Evolutionary conservation across 2,888 invertebrate species (phyloP).

Genomic region (Trissolcus japonicus): DNA sequence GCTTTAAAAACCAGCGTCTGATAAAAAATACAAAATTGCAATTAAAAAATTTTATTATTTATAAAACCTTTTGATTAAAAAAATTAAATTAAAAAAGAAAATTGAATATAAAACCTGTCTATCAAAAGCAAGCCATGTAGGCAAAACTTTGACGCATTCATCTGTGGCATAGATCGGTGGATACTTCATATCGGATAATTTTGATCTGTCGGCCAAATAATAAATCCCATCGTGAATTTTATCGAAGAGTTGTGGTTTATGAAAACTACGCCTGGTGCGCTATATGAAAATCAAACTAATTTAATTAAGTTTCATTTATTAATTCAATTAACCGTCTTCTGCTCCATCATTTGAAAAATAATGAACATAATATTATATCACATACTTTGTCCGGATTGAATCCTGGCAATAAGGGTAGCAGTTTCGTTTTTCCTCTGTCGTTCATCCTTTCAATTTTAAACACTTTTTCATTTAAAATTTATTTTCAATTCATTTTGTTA

Average conservation of each 20-base stretch:
- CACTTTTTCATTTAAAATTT: neutral
- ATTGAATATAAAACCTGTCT: constrained; percentile 81
- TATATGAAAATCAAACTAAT: constrained; percentile 65
- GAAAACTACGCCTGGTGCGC: constrained; percentile 82
- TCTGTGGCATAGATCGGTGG: constrained; percentile 87
- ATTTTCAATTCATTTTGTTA: neutral
- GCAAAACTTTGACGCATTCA: constrained; percentile 83
- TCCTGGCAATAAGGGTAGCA: constrained; percentile 85
- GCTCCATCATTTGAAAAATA: neutral
- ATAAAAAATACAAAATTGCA: neutral
- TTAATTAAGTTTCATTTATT: neutral
- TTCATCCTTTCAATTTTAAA: constrained; percentile 20
- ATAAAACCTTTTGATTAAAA: neutral
- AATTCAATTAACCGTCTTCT: neutral
- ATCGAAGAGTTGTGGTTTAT: constrained; percentile 81
- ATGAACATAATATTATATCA: constrained; percentile 78
- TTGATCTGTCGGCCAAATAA: constrained; percentile 81
- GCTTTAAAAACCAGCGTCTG: constrained; percentile 88
- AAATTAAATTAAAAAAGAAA: neutral
- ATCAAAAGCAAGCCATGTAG: constrained; percentile 92
- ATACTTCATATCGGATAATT: constrained; percentile 80
- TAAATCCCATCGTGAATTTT: constrained; percentile 79
- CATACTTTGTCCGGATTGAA: constrained; percentile 79
- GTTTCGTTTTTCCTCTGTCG: constrained; percentile 13
- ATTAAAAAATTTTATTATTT: neutral